These are phyloP conservation scores for Plemyria rubiginata DNA, from an alignment of 2,888 invertebrate species.

Conservation along the genomic window DNA sequence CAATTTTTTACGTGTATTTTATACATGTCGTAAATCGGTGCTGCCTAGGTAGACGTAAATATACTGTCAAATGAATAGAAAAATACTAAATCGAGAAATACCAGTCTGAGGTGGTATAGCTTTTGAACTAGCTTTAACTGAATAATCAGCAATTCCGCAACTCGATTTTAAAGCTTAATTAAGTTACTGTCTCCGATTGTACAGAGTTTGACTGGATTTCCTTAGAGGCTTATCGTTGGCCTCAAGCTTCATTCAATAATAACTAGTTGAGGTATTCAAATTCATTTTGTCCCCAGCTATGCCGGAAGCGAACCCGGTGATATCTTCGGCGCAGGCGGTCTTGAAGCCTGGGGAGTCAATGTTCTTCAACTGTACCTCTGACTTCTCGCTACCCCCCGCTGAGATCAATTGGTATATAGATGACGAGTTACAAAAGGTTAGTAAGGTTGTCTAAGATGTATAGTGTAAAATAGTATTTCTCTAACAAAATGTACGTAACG, in stretches of 20 bases:
- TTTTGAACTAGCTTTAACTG: no score
- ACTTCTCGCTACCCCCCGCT: slow-evolving; percentile 76
- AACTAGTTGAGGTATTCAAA: slow-evolving; percentile 58
- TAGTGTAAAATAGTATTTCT: no score
- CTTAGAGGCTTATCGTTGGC: slow-evolving; percentile 46
- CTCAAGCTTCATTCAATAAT: slow-evolving; percentile 45
- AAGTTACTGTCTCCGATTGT: slow-evolving; percentile 48
- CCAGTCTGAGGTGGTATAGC: no score
- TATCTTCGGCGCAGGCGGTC: slow-evolving; percentile 73
- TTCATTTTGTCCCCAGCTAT: slow-evolving; percentile 68
- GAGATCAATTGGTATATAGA: slow-evolving; percentile 82
- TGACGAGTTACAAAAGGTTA: slow-evolving; percentile 76
- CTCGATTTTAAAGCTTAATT: slow-evolving; percentile 57
- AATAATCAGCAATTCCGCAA: no score
- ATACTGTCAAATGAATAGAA: no score
- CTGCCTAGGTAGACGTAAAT: no score
- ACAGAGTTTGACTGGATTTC: slow-evolving; percentile 50
- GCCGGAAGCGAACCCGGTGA: slow-evolving; percentile 74
- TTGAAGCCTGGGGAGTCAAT: slow-evolving; percentile 77
- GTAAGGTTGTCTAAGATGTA: no score
- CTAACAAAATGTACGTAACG: no score
- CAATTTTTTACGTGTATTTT: no score
- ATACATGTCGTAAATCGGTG: no score
- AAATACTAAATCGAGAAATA: no score
- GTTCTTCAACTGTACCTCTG: slow-evolving; percentile 76